Base-by-base conservation (phyloP, 2,797 vertebrate species). In the Ceryle rudis region DNA sequence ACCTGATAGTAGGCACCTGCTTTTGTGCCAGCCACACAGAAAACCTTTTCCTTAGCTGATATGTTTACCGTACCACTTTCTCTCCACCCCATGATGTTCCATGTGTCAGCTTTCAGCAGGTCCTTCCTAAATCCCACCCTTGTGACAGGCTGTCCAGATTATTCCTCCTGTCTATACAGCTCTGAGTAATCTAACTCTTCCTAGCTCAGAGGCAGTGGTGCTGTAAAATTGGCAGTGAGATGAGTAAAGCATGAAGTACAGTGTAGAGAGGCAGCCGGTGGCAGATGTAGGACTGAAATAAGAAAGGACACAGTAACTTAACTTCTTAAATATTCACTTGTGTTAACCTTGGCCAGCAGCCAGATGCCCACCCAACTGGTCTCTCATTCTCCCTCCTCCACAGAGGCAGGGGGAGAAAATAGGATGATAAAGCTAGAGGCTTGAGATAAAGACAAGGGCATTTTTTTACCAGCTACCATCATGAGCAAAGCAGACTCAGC, bases 361-460 rank as follows among this genome's bases (percentile, higher is more conserved):
- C 42, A 74, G n/a, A 16, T 0, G 4, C 11, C 35, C 29, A 74
- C 19, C 21, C 42, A 66, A 29, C 0, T 0, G 0, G 35, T 28
- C 16, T 70, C 22, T 81, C 1, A 0, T 8, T 62, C 20, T 9
- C 18, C 3, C 9, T 77, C 23, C 31, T 61, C n/a, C 39, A 9
- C 11, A 19, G 28, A 6, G 4, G 4, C 2, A 25, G 22, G 11
- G 46, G 21, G 4, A 77, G 6, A 86, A 58, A 90, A 90, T 7
- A 49, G 12, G 1, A 60, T 33, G 14, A 39, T 60, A 85, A 70
- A 74, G 1, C 16, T 42, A 11, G 14, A 18, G 4, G 9, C 12
- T 6, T 17, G n/a, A 81, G 15, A 42, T 51, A 83, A 86, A 78
- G 29, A 31, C 15, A 46, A 86, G n/a, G 23, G 64, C 11, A 60